Percentiles rank a stretch among this genome's conserved stretches.
phyloP scores from a whole-genome alignment of 2,113 vertebrate genomes.

The mouse (Mus musculus) region GRCm39 chr10:87261501-87262000 shows the following conservation, averaged over 20 bases:
- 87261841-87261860: constrained; percentile 28
- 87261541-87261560: background rate
- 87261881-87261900: no score
- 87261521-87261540: no score
- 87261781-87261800: background rate
- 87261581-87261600: background rate
- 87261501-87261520: no score
- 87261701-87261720: background rate
- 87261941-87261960: background rate
- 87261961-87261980: background rate
- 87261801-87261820: background rate
- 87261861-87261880: background rate
- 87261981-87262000: background rate
- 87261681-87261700: background rate
- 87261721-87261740: background rate
- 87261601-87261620: background rate
- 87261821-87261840: background rate
- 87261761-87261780: background rate
- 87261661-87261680: background rate
- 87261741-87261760: background rate
- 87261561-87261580: background rate
- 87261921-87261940: background rate
- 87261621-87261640: background rate
- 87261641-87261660: background rate
- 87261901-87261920: background rate